These are phyloP conservation scores for Drosophila azteca DNA, from an alignment of 1,140 invertebrate species.

Conservation along the genomic window DNA sequence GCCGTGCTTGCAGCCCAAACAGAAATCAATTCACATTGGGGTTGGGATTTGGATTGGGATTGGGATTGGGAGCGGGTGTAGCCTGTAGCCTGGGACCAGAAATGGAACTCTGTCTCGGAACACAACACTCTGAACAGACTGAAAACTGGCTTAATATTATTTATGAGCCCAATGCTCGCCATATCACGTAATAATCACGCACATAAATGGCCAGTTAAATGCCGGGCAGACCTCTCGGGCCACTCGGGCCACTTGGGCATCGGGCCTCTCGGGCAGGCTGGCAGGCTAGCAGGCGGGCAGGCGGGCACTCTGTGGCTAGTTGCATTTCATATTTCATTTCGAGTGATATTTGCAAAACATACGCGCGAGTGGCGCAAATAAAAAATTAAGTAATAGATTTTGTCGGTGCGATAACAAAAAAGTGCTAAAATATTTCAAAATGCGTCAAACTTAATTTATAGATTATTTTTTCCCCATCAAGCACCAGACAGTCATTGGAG, in stretches of 20 bases:
- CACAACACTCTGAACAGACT: slow-evolving; percentile 22
- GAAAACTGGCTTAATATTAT: slow-evolving; percentile 78
- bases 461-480: slow-evolving; percentile 33
- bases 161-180: slow-evolving; percentile 73
- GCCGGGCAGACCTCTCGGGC: slow-evolving; percentile 39
- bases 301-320: slow-evolving; percentile 14
- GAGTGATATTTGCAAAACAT: slow-evolving; percentile 75
- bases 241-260: not conserved
- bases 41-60: no score
- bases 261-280: not conserved
- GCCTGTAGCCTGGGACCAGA: slow-evolving; percentile 15
- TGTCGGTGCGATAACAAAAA: slow-evolving; percentile 76
- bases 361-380: slow-evolving; percentile 60
- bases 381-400: slow-evolving; percentile 83
- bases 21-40: slow-evolving; percentile 69
- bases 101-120: slow-evolving; percentile 46
- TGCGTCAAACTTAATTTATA: slow-evolving; percentile 75
- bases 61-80: slow-evolving; percentile 52
- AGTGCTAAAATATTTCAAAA: slow-evolving; percentile 82
- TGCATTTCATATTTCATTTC: slow-evolving; percentile 81
- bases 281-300: no score
- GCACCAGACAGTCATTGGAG: slow-evolving; percentile 16
- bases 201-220: slow-evolving; percentile 81
- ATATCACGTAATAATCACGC: slow-evolving; percentile 82
- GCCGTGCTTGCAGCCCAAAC: slow-evolving; percentile 67